Percentiles rank a stretch among this genome's conserved stretches.
Evolutionary conservation across 2,797 vertebrate genomes (phyloP).

Genomic region (Melanotaenia maccullochi): DNA sequence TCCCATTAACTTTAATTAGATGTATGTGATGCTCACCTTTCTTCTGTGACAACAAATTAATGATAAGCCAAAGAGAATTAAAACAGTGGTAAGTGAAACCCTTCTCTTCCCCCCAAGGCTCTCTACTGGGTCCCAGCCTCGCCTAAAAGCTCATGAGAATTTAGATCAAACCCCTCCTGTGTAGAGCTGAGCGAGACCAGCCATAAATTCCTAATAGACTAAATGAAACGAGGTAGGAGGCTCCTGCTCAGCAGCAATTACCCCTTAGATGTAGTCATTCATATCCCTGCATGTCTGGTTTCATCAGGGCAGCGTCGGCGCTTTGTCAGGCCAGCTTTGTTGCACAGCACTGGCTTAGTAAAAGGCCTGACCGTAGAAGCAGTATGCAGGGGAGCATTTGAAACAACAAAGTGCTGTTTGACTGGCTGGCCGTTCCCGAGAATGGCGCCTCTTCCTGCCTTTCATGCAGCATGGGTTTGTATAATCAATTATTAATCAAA

Average conservation of each 20-base stretch:
- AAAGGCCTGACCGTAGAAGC: slow-evolving; percentile 70
- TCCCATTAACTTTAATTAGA: slow-evolving; percentile 74
- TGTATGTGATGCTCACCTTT: slow-evolving; percentile 71
- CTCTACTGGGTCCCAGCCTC: slow-evolving; percentile 73
- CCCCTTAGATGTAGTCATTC: slow-evolving; percentile 85
- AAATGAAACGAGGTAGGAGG: slow-evolving; percentile 89
- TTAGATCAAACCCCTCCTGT: slow-evolving; percentile 85
- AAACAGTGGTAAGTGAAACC: slow-evolving; percentile 71
- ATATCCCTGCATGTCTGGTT: slow-evolving; percentile 85
- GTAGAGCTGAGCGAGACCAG: slow-evolving; percentile 87
- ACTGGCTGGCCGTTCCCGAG: slow-evolving; percentile 89
- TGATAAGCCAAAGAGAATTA: slow-evolving; percentile 74
- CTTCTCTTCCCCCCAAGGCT: slow-evolving; percentile 69
- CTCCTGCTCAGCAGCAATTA: slow-evolving; percentile 82
- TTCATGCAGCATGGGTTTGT: slow-evolving; percentile 92
- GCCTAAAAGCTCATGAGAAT: slow-evolving; percentile 81
- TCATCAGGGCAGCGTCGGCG: slow-evolving; percentile 79
- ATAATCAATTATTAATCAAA: slow-evolving; percentile 99
- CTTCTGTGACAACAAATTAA: slow-evolving; percentile 75
- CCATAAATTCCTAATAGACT: slow-evolving; percentile 98
- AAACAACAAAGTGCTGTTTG: slow-evolving; percentile 99
- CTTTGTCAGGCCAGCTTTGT: slow-evolving; percentile 79
- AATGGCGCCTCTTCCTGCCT: slow-evolving; percentile 95
- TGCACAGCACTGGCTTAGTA: slow-evolving; percentile 53
- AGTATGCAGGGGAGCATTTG: slow-evolving; percentile 88